Evolutionary conservation across 2,797 vertebrate genomes (phyloP).

Genomic region (Tympanoctomys barrerae): DNA sequence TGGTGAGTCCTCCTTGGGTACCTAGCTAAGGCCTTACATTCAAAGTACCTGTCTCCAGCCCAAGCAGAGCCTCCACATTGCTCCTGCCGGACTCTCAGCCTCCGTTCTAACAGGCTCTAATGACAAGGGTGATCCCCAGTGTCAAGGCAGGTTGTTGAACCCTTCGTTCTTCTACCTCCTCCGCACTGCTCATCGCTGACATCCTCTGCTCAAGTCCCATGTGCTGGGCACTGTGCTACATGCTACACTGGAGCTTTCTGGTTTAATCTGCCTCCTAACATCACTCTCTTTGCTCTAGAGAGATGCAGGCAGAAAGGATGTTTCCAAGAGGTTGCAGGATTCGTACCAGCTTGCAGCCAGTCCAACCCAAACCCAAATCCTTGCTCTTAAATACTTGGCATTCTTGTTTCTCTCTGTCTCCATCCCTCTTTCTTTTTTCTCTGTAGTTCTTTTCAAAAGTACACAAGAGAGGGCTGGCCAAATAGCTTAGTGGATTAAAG

Average conservation of each 20-base stretch:
- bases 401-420: background rate
- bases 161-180: background rate
- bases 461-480: background rate
- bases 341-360: background rate
- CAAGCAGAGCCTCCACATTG: background rate
- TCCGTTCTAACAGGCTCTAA: background rate
- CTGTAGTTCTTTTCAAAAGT: background rate
- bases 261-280: background rate
- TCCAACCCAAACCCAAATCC: background rate
- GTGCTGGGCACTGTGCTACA: background rate
- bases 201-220: background rate
- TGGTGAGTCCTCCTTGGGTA: too few species aligned
- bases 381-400: background rate
- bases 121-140: background rate
- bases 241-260: background rate
- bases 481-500: too few species aligned
- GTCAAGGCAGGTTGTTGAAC: conserved; percentile 24
- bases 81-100: background rate
- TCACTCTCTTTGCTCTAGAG: background rate
- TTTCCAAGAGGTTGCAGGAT: background rate
- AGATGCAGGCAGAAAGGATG: background rate
- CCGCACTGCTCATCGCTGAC: background rate
- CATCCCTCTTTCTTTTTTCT: background rate
- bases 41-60: background rate
- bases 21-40: background rate